These are phyloP conservation scores for Drosophila atripex DNA, from an alignment of 2,888 invertebrate species.

Conservation along the genomic window DNA sequence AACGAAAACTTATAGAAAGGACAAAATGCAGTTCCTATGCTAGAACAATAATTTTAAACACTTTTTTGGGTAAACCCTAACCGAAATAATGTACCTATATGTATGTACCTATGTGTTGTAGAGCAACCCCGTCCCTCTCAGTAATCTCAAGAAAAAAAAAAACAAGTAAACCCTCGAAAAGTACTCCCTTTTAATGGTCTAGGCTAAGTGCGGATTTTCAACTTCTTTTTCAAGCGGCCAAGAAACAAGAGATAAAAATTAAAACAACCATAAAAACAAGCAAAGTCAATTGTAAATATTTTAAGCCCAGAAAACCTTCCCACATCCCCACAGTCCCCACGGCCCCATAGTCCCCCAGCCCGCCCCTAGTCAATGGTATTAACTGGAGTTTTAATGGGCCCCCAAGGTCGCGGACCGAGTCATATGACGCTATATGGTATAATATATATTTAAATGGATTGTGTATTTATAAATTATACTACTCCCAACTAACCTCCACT, in stretches of 20 bases:
- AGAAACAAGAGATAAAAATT: conserved; percentile 27
- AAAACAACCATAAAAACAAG: conserved; percentile 36
- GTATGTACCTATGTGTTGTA: conserved; percentile 47
- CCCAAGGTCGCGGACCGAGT: conserved; percentile 69
- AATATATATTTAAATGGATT: conserved; percentile 10
- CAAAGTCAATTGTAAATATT: conserved; percentile 72
- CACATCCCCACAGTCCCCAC: conserved; percentile 50
- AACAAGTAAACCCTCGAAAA: conserved; percentile 12
- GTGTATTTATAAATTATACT: conserved; percentile 46
- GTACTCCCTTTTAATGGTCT: conserved; percentile 26
- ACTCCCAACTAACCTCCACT: conserved; percentile 65
- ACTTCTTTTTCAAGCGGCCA: conserved; percentile 27
- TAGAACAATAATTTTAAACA: conserved; percentile 74
- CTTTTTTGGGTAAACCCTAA: conserved; percentile 48
- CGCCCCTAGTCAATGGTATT: conserved; percentile 50
- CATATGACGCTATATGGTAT: conserved; percentile 57
- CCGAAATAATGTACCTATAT: conserved; percentile 40
- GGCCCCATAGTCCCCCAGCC: conserved; percentile 35
- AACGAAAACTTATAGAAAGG: conserved; percentile 32
- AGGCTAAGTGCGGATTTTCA: conserved; percentile 32
- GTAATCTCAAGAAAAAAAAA: conserved; percentile 4
- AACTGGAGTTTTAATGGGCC: conserved; percentile 73
- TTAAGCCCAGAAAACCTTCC: conserved; percentile 30
- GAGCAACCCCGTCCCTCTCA: conserved; percentile 42
- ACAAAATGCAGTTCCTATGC: conserved; percentile 65